phyloP scores from a whole-genome alignment of 2,888 invertebrate species.

The Drosophila ochracea region DNA sequence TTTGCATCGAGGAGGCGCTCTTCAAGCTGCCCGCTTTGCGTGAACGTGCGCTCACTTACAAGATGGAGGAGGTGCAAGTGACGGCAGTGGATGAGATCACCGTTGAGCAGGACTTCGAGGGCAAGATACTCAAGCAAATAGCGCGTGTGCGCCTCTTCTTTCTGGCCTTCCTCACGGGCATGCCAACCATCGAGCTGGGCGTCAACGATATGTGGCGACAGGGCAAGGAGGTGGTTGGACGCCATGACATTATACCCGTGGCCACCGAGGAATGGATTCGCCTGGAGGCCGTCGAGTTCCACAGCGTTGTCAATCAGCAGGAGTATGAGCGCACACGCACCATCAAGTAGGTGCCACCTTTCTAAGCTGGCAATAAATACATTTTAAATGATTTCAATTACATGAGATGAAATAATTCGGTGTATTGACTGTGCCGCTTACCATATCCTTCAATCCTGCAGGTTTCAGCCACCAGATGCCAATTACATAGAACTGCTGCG shows the following conservation, averaged over 20 bases:
- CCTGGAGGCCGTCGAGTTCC: slow-evolving; percentile 97
- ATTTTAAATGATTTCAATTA: not conserved
- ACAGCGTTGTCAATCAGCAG: slow-evolving; percentile 95
- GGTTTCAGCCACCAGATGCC: slow-evolving; percentile 98
- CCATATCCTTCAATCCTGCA: slow-evolving; percentile 75
- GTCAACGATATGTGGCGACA: slow-evolving; percentile 98
- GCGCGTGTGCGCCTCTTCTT: slow-evolving; percentile 98
- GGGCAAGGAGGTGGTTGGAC: slow-evolving; percentile 99
- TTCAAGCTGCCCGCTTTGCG: slow-evolving; percentile 94
- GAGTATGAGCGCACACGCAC: slow-evolving; percentile 94
- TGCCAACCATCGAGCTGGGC: slow-evolving; percentile 98
- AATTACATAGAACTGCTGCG: slow-evolving; percentile 98
- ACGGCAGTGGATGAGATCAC: slow-evolving; percentile 96
- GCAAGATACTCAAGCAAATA: slow-evolving; percentile 94
- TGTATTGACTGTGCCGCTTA: not conserved
- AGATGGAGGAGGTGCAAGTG: slow-evolving; percentile 98
- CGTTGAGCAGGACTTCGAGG: slow-evolving; percentile 94
- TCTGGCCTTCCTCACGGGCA: slow-evolving; percentile 97
- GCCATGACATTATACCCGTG: slow-evolving; percentile 99
- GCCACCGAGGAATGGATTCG: slow-evolving; percentile 99
- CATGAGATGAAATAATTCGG: not conserved
- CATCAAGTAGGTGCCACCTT: slow-evolving; percentile 88
- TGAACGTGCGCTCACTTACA: slow-evolving; percentile 95
- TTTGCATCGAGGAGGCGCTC: slow-evolving; percentile 96
- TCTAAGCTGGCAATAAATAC: not conserved